Base-by-base conservation (phyloP, 2,113 vertebrate genomes). In the Cairina moschata region DNA sequence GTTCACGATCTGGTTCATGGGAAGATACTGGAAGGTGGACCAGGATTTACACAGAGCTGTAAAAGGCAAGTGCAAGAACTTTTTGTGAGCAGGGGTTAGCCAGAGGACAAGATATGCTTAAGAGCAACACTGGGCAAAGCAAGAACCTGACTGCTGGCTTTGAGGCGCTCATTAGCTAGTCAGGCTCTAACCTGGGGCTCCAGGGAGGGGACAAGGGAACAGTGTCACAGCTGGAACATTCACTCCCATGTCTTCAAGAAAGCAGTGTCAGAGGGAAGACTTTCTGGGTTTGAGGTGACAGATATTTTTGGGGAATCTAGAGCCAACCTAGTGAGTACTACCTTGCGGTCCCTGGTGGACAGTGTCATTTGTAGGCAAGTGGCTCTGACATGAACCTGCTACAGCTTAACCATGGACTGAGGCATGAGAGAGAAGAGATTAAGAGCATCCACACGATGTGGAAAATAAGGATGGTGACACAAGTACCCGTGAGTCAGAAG, bases 401-500 rank as follows among this genome's bases (percentile, higher is more conserved):
- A 71, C 3, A 83, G 20, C 11, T 81, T 58, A 77, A 62, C 29
- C 68, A 44, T 2, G 8, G 28, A 38, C 42, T 83, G 5, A 46
- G 48, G 32, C 18, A 20, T 26, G 36, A 88, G 18, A 76, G 31
- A 71, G 52, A 20, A 76, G 71, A 60, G 17, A 78, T 44, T 71
- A 60, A 88, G 46, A 88, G 46, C 73, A 92, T 15, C 29, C 42
- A 86, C 29, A 55, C 65, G 59, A 88, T 31, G 2, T 50, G 59
- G 88, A 95, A 92, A 94, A 93, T 75, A 73, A 65, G 62, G 63
- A 68, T 26, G 28, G 48, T 75, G 62, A 79, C 77, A 90, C 68
- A 46, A 9, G 50, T 66, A 38, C 87, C 68, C 82, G 13, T 86
- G 94, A 96, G 76, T 95, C 91, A 95, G 29, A 91, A 86, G 38